Evolutionary conservation across 92 coral and sea anemone species (phyloP).

Genomic region (Paragorgia papillata): DNA sequence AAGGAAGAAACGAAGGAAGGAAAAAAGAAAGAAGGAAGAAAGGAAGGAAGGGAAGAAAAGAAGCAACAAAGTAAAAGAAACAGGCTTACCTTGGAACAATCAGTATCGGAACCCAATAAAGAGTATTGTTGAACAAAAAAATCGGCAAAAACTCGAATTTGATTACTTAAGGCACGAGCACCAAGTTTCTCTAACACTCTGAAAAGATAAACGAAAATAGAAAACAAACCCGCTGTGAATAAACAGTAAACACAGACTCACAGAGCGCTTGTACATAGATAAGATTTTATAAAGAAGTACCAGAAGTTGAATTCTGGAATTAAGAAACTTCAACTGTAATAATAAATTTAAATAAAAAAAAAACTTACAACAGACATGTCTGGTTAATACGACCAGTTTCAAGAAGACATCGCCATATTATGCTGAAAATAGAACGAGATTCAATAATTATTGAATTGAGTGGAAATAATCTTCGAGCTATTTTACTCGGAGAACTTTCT

Average conservation of each 20-base stretch:
- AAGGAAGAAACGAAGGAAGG: no score
- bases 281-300: no score
- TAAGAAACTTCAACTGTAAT: no score
- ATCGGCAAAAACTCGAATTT: slow-evolving; percentile 95
- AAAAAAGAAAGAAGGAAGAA: no score
- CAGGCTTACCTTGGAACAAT: slow-evolving; percentile 71
- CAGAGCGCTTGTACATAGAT: no score
- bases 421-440: slow-evolving; percentile 52
- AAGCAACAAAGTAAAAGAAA: neutral
- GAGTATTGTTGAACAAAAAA: slow-evolving; percentile 90
- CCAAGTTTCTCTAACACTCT: slow-evolving; percentile 91
- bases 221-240: neutral
- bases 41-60: neutral
- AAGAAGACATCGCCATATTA: slow-evolving; percentile 85
- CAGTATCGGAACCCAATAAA: slow-evolving; percentile 76
- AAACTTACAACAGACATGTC: slow-evolving; percentile 85
- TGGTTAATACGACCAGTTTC: slow-evolving; percentile 81
- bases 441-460: neutral
- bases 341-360: no score
- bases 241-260: neutral
- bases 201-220: neutral
- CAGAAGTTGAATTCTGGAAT: no score
- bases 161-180: slow-evolving; percentile 88
- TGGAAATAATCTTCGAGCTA: no score
- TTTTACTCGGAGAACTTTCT: no score